Conservation (phyloP, 2,797 vertebrate species). For the Alfaro cultratus region DNA sequence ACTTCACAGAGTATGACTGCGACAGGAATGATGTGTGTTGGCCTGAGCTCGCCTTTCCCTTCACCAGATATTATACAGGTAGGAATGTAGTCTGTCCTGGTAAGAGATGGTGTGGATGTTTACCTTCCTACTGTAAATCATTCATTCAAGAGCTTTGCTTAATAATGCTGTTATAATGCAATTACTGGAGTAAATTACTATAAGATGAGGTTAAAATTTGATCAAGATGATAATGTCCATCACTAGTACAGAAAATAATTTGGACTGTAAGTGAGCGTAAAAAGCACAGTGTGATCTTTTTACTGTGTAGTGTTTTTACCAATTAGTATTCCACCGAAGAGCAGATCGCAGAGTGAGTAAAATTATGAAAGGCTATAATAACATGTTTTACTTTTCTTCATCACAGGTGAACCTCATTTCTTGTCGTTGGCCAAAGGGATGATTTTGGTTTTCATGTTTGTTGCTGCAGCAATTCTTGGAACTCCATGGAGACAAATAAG, state of each 20-base stretch:
- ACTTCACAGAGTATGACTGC: constrained; percentile 94
- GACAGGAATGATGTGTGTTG: constrained; percentile 92
- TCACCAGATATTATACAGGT: constrained; percentile 92
- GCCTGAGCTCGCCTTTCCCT: constrained; percentile 90
- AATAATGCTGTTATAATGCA: neutral
- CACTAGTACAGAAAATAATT: neutral
- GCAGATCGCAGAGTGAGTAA: neutral
- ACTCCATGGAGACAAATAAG: constrained; percentile 84
- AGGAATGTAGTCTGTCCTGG: constrained; percentile 12
- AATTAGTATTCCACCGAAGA: neutral
- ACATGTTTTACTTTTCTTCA: constrained; percentile 23
- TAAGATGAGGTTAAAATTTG: neutral
- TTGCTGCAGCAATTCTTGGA: constrained; percentile 80
- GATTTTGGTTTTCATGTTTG: constrained; percentile 82
- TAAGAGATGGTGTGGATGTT: neutral
- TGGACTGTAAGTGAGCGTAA: too few relatives aligned
- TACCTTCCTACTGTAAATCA: neutral
- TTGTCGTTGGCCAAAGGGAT: constrained; percentile 89
- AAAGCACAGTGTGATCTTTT: neutral
- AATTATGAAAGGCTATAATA: neutral
- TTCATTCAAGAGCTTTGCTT: neutral
- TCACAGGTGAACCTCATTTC: constrained; percentile 87
- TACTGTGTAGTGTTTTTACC: neutral
- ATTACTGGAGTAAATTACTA: neutral
- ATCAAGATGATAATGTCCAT: neutral